Evolutionary conservation across 2,113 vertebrate genomes (phyloP).

Genomic region (Desmodus rotundus): DNA sequence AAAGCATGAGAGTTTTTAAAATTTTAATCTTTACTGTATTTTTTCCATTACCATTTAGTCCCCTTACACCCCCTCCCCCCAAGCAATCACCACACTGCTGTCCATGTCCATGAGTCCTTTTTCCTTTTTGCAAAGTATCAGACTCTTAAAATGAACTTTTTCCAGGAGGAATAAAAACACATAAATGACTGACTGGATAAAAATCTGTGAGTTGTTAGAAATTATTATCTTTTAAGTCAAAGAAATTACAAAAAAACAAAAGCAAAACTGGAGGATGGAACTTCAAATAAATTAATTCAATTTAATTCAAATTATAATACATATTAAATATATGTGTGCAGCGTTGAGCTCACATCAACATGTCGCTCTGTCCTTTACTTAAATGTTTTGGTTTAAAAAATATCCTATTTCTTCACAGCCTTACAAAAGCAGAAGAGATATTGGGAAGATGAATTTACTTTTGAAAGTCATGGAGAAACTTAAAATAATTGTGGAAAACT

Average conservation of each 20-base stretch:
- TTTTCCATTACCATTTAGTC: too few relatives aligned
- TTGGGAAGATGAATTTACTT: background rate
- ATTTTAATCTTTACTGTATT: too few relatives aligned
- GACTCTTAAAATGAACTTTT: slow-evolving; percentile 44
- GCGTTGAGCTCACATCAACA: background rate
- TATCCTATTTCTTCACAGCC: background rate
- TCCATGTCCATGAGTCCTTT: too few relatives aligned
- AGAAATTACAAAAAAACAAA: slow-evolving; percentile 23
- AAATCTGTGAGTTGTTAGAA: slow-evolving; percentile 34
- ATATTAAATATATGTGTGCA: background rate
- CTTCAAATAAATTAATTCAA: slow-evolving; percentile 44
- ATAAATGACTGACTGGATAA: background rate
- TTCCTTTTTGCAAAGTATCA: background rate
- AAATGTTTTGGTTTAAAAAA: background rate
- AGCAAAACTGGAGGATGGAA: background rate
- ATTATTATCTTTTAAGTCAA: slow-evolving; percentile 35
- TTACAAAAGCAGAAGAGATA: background rate
- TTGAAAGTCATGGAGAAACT: background rate
- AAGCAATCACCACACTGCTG: too few relatives aligned
- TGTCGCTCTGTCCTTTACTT: slow-evolving; percentile 3
- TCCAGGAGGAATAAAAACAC: background rate
- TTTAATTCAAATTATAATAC: slow-evolving; percentile 30
- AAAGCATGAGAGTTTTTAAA: background rate
- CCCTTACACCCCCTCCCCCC: too few relatives aligned
- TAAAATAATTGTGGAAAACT: background rate